These are phyloP conservation scores for Vombatus ursinus DNA, from an alignment of 2,113 vertebrate genomes.

Conservation along the genomic window DNA sequence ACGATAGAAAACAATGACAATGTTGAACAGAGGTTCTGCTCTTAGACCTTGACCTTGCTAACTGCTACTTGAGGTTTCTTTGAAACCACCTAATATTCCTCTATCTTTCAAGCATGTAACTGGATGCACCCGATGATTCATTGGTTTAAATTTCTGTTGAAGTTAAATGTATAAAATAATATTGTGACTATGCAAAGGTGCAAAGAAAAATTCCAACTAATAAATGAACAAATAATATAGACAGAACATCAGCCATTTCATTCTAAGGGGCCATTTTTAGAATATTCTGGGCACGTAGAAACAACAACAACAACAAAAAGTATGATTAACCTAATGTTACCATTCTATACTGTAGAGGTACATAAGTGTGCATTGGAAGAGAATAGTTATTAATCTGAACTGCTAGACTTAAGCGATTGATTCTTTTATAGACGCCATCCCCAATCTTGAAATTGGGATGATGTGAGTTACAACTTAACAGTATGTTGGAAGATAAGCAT, in stretches of 20 bases:
- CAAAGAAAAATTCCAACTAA: background rate
- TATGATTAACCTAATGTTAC: background rate
- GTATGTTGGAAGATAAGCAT: background rate
- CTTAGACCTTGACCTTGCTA: background rate
- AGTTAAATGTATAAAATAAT: background rate
- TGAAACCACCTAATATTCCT: background rate
- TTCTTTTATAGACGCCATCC: background rate
- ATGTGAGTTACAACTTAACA: background rate
- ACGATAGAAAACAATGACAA: background rate
- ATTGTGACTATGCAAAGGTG: slow-evolving; percentile 23
- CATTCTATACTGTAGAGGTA: background rate
- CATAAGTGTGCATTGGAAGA: background rate
- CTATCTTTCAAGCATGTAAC: background rate
- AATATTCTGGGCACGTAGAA: background rate
- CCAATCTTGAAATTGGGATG: background rate
- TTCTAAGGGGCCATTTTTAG: background rate
- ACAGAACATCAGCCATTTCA: slow-evolving; percentile 7
- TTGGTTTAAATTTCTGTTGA: background rate
- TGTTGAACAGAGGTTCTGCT: background rate
- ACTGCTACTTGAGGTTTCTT: background rate
- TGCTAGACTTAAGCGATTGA: slow-evolving; percentile 3
- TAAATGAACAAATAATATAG: background rate
- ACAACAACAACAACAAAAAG: background rate
- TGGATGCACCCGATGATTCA: background rate
- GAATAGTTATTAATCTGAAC: background rate